phyloP scores from a whole-genome alignment of 2,113 vertebrate genomes.

The human region DNA sequence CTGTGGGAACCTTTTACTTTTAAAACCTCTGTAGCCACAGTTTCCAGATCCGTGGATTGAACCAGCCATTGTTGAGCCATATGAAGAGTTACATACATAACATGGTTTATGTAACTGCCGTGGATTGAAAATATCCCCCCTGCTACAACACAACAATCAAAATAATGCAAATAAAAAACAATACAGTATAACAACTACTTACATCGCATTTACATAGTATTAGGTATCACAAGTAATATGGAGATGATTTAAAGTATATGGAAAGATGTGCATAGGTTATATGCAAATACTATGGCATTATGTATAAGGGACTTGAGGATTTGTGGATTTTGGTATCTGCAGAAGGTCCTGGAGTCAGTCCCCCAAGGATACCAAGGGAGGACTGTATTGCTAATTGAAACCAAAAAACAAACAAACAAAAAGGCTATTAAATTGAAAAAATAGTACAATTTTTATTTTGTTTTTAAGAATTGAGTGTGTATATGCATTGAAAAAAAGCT shows the following conservation, averaged over 20 bases:
- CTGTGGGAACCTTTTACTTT: background rate
- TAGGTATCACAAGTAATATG: background rate
- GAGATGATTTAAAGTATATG: background rate
- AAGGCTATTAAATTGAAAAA: background rate
- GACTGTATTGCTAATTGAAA: background rate
- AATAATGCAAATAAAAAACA: background rate
- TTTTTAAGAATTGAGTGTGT: background rate
- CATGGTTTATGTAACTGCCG: too few species aligned
- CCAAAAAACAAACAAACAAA: background rate
- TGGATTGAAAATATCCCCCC: background rate
- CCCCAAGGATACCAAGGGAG: background rate
- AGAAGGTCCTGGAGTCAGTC: background rate
- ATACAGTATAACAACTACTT: background rate
- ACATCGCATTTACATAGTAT: background rate
- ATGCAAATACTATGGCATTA: background rate
- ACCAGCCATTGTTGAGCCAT: too few species aligned
- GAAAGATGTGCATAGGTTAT: background rate
- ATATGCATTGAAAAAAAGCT: background rate
- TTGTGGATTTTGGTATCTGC: background rate
- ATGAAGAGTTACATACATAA: too few species aligned
- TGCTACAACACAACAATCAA: background rate
- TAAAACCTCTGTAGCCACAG: background rate
- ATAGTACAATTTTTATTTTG: background rate
- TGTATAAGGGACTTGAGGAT: background rate
- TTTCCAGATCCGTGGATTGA: background rate